Evolutionary conservation across 2,888 invertebrate species (phyloP).

Genomic region (Philhelius pedissequus): DNA sequence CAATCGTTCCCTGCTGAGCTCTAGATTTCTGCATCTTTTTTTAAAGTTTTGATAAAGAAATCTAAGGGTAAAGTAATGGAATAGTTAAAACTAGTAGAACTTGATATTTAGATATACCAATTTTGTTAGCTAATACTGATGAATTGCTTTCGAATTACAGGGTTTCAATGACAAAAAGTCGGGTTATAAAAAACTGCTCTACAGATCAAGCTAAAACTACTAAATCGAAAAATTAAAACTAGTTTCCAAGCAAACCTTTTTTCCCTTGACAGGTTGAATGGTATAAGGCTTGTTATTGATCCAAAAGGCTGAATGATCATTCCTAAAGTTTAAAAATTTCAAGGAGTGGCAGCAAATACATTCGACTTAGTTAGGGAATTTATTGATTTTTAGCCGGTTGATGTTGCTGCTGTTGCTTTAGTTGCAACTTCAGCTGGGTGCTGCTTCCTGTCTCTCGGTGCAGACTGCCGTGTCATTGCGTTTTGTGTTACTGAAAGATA

Average conservation of each 20-base stretch:
- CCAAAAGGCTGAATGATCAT: no score
- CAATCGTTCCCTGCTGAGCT: slow-evolving; percentile 69
- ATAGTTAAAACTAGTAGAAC: background rate
- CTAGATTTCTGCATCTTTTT: slow-evolving; percentile 54
- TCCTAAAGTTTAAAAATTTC: background rate
- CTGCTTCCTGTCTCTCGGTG: slow-evolving; percentile 22
- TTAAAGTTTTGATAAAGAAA: background rate
- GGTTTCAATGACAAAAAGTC: background rate
- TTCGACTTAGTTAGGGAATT: background rate
- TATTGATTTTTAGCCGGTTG: background rate
- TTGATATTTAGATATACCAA: background rate
- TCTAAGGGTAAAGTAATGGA: background rate
- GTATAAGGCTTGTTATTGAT: no score
- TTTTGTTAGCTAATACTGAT: no score
- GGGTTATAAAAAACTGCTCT: background rate
- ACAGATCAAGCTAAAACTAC: no score
- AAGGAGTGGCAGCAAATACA: background rate
- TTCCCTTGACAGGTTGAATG: no score
- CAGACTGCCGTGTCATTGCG: slow-evolving; percentile 45
- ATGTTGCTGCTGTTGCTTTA: background rate
- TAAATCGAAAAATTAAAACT: no score
- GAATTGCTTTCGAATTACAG: no score
- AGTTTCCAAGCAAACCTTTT: no score
- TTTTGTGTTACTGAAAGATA: slow-evolving; percentile 39
- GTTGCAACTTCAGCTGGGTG: background rate